Base-by-base conservation (phyloP, 2,888 invertebrate species). In the Nemotelus pantherinus region DNA sequence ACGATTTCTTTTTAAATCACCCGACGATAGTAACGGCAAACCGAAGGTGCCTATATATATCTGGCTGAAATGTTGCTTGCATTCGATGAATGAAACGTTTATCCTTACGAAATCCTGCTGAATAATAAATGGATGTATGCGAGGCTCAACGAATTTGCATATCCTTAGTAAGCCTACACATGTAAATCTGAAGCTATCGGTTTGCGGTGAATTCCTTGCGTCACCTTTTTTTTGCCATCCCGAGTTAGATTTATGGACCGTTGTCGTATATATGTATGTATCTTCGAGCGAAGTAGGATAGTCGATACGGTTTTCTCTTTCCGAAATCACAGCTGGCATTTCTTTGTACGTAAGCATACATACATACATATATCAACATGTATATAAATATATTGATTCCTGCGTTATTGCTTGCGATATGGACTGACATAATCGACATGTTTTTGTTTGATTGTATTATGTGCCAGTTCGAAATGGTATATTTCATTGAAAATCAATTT, bases 401-500 rank as follows among this genome's bases (percentile, higher is more conserved):
- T 10, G 47, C 43, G 2, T 68, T 53, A 68, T 53, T 48, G 44
- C n/a, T 4, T 39, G 71, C 55, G n/a, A 63, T 41, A 48, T n/a
- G 63, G 50, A 74, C 50, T 48, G 74, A 74, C 74, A 74, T 74
- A 74, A 74, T 63, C 74, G 63, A 74, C 74, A 47, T 74, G 74
- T 74, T 74, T 74, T 48, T 41, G 47, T 74, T 74, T 60, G 60
- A 63, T 74, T 63, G 74, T 60, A 74, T 74, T 74, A 60, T 72
- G 47, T 57, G 72, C 72, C 72, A n/a, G 39, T 72, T 63, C 5
- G 60, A 50, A 74, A 58, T 58, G 60, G 74, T 74, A 63, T 74
- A 74, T 74, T 74, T 63, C 74, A 58, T 63, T 63, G 48, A 60
- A 74, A 74, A 74, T 74, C 74, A 74, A 74, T 74, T 74, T 58